phyloP scores from a whole-genome alignment of 2,113 vertebrate species.

The Indicator maculatus region DNA sequence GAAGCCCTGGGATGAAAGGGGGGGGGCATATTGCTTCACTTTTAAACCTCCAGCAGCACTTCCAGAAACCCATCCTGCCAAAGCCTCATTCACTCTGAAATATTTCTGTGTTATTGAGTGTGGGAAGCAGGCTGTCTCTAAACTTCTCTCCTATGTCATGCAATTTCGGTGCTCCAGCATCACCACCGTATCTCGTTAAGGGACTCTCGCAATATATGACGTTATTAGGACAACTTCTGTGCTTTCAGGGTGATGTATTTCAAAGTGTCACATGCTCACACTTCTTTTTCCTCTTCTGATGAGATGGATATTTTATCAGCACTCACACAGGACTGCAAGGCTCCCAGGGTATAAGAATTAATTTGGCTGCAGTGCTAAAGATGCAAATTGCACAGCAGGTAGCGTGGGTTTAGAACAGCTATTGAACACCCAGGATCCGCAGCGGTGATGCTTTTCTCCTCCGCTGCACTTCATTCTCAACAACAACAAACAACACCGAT shows the following conservation, averaged over 20 bases:
- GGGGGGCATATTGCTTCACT: not conserved
- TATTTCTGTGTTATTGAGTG: not conserved
- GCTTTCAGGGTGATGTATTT: not conserved
- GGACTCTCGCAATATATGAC: not conserved
- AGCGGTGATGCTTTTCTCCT: not conserved
- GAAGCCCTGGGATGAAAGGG: not conserved
- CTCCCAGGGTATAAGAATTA: not conserved
- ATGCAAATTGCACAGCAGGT: not conserved
- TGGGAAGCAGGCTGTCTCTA: not conserved
- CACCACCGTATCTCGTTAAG: not conserved
- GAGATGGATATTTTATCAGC: not conserved
- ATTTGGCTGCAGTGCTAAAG: not conserved
- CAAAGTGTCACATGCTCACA: not conserved
- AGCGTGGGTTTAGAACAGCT: not conserved
- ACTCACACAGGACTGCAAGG: not conserved
- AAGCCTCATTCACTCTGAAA: not conserved
- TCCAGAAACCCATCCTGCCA: not conserved
- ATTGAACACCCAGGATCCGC: not conserved
- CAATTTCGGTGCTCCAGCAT: not conserved
- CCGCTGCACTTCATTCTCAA: not conserved
- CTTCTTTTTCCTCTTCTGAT: not conserved
- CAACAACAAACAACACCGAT: not conserved
- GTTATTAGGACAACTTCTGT: not conserved
- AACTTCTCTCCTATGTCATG: not conserved
- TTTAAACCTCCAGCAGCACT: not conserved